phyloP scores from a whole-genome alignment of 2,113 vertebrate genomes.

The Sinocyclocheilus rhinocerous region DNA sequence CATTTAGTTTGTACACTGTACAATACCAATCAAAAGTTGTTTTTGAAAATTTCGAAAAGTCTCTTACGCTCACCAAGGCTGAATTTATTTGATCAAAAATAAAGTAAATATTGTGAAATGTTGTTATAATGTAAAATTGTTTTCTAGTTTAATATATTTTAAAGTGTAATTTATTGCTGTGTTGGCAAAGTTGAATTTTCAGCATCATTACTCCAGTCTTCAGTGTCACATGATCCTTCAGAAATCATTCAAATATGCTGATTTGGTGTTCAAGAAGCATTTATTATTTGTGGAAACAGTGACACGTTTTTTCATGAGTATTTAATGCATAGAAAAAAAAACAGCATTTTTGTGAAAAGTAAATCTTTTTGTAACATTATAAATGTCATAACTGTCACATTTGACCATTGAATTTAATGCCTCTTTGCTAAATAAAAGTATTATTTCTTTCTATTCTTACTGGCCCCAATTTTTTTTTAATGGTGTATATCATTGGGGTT shows the following conservation, averaged over 20 bases:
- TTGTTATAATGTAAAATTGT: not conserved
- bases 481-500: not conserved
- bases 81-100: not conserved
- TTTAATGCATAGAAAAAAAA: not conserved
- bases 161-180: not conserved
- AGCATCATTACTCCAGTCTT: slow-evolving; percentile 1
- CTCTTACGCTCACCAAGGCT: not conserved
- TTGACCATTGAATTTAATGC: not conserved
- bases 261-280: not conserved
- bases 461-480: not conserved
- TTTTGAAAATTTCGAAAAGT: not conserved
- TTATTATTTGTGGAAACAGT: not conserved
- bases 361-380: not conserved
- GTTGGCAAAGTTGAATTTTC: not conserved
- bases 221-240: not conserved
- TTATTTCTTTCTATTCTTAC: not conserved
- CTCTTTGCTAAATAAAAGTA: not conserved
- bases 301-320: not conserved
- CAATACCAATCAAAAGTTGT: not conserved
- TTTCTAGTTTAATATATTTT: not conserved
- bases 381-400: not conserved
- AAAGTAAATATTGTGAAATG: not conserved
- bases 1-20: not conserved
- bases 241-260: not conserved
- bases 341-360: not conserved